Base-by-base conservation (phyloP, 2,888 invertebrate species). In the Aquatica leii region DNA sequence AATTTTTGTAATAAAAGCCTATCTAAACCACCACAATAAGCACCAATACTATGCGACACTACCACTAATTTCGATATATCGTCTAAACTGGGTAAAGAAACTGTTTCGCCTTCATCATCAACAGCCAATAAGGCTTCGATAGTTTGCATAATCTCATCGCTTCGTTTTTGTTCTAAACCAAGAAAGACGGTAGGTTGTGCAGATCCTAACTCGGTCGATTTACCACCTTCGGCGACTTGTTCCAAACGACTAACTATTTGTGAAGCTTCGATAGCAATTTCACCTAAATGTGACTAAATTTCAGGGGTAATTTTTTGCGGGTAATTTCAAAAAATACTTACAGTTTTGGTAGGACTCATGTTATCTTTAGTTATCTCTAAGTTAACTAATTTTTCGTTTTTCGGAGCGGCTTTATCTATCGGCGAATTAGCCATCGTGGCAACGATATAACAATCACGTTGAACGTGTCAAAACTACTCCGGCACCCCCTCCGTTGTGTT, bases 31-130 rank as follows among this genome's bases (percentile, higher is more conserved):
- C 93, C 90, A 67, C 94, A 89, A 77, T 94, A 91, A 0, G 96
- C 95, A 2, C 92, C 90, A 70, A 97, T 86, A 77, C 93, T 92
- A 79, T 96, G 95, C n/a, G 94, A 90, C 17, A 94, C 86, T 56
- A 95, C 86, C 8, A 94, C 88, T 66, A 90, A 81, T 50, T 86
- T 87, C 58, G 86, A 84, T 41, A 87, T 84, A 68, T 88, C 87
- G 60, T 90, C 89, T 8, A 90, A 83, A 41, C 86, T 81, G 50
- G 89, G 84, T 57, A 88, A 84, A 17, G 86, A 86, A 18, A 73
- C 55, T 64, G 87, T 87, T 73, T 87, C 88, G 62, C 89, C 89
- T 73, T 88, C 86, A 56, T 86, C 86, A 72, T 87, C 87, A 53
- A 86, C 88, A 61, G 86, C 78, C 49, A 90, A 87, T 58, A 88